phyloP scores from a whole-genome alignment of 1,140 invertebrate genomes.

The Drosophila burlai region DNA sequence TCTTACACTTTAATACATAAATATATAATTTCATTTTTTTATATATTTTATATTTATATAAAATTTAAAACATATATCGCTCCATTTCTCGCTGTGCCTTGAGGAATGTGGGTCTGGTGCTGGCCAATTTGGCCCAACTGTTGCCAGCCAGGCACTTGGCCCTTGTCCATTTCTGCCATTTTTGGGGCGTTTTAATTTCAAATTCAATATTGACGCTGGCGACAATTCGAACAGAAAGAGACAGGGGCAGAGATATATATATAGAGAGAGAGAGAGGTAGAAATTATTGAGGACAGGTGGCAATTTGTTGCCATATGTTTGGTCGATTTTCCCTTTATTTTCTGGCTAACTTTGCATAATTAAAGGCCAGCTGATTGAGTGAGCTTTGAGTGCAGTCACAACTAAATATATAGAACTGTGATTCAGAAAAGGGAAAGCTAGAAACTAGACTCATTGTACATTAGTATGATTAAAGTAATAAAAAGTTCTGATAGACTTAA shows the following conservation, averaged over 20 bases:
- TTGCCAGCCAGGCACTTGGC: constrained; percentile 49
- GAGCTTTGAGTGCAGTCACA: constrained; percentile 11
- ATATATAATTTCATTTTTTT: not conserved
- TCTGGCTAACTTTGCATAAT: constrained; percentile 67
- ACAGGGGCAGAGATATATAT: not conserved
- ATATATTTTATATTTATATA: not conserved
- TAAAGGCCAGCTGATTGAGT: constrained; percentile 56
- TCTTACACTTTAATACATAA: not conserved
- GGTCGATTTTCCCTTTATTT: constrained; percentile 70
- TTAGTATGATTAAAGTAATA: not conserved
- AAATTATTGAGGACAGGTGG: constrained; percentile 7
- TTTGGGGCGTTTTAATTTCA: constrained; percentile 78
- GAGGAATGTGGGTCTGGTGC: not conserved
- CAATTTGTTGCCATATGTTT: constrained; percentile 73
- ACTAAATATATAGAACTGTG: not conserved
- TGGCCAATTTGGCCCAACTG: constrained; percentile 76
- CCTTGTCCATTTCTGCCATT: constrained; percentile 53
- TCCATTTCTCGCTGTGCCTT: not conserved
- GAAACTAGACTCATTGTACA: not conserved
- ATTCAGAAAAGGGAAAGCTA: constrained; percentile 18
- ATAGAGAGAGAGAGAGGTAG: not conserved
- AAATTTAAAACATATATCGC: too few relatives aligned
- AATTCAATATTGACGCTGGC: constrained; percentile 77
- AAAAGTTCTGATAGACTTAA: not conserved
- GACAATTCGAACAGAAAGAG: constrained; percentile 37